Conservation (phyloP, 2,888 invertebrate genomes). For the Troides oblongomaculatus region DNA sequence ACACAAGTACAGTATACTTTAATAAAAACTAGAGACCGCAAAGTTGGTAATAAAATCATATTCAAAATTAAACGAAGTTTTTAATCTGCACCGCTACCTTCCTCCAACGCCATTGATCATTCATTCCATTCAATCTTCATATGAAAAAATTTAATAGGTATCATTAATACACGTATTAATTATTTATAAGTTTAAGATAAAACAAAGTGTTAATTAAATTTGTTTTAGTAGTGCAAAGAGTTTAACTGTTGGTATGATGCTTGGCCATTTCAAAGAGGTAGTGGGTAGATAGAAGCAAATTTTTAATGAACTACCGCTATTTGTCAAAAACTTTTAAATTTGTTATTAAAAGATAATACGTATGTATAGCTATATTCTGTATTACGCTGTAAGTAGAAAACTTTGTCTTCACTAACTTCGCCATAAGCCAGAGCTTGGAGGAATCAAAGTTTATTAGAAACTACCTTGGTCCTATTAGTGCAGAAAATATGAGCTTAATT, state of each 20-base stretch:
- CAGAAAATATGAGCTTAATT: constrained; percentile 11
- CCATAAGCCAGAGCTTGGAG: constrained; percentile 7
- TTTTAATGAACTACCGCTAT: neutral
- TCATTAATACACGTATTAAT: too few relatives aligned
- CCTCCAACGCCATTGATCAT: too few relatives aligned
- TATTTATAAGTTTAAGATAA: too few relatives aligned
- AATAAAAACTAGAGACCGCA: neutral
- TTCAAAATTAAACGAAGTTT: too few relatives aligned
- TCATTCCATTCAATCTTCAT: too few relatives aligned
- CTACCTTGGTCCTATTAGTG: constrained; percentile 18
- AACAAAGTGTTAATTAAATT: too few relatives aligned
- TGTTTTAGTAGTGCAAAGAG: too few relatives aligned
- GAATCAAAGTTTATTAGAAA: constrained; percentile 22
- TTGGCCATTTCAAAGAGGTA: neutral
- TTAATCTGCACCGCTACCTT: too few relatives aligned
- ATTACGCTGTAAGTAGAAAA: constrained; percentile 15
- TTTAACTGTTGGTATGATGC: too few relatives aligned
- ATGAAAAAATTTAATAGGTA: too few relatives aligned
- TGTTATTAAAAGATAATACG: neutral
- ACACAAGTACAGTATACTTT: neutral
- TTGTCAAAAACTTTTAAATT: neutral
- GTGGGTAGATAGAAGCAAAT: neutral
- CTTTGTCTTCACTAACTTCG: constrained; percentile 7
- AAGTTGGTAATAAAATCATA: neutral
- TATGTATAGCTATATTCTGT: neutral